Evolutionary conservation across 2,113 vertebrate genomes (phyloP).

Genomic region (Vulpes lagopus): DNA sequence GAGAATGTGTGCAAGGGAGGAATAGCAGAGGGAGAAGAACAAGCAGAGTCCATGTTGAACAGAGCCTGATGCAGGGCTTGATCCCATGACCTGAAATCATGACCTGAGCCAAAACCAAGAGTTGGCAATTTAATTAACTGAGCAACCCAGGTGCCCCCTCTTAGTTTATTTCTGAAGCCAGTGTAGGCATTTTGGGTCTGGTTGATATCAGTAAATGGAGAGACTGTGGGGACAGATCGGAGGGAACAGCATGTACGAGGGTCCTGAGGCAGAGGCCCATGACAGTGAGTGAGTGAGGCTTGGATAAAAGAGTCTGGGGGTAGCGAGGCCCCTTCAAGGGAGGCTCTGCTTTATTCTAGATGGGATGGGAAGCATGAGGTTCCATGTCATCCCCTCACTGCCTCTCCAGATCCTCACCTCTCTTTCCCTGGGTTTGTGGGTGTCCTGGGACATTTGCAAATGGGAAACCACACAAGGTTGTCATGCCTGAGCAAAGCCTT

Average conservation of each 20-base stretch:
- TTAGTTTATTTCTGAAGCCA: not conserved
- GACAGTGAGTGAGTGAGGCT: not conserved
- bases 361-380: fast-evolving
- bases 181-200: too few relatives aligned
- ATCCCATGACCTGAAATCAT: too few relatives aligned
- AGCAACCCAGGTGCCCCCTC: not conserved
- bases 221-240: not conserved
- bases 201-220: not conserved
- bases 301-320: too few relatives aligned
- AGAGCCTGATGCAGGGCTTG: too few relatives aligned
- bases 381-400: not conserved
- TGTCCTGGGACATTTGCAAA: not conserved
- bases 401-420: not conserved
- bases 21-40: too few relatives aligned
- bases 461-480: not conserved
- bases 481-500: not conserved
- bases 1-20: too few relatives aligned
- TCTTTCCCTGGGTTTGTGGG: not conserved
- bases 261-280: not conserved
- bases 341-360: not conserved
- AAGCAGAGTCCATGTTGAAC: too few relatives aligned
- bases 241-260: not conserved
- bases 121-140: too few relatives aligned
- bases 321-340: too few relatives aligned
- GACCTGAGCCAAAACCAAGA: too few relatives aligned